Evolutionary conservation across 1,140 invertebrate genomes (phyloP), one percentile per base, ranked within the genome.

Genomic region (Drosophila nigrodunni): DNA sequence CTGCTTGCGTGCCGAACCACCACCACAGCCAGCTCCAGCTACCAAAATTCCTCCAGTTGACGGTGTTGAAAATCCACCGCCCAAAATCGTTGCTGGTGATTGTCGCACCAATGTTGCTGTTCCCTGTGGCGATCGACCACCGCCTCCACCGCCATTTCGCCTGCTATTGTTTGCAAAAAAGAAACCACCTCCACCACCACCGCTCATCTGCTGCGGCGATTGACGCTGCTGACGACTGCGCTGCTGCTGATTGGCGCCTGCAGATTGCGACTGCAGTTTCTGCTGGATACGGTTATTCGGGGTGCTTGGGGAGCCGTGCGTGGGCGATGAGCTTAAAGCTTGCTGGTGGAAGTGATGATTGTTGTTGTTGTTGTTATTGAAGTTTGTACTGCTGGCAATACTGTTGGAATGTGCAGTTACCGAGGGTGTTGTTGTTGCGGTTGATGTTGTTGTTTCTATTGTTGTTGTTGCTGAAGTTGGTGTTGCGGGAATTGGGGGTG

Each of bases 381-480:
- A 64, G 85, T 92, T 92, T 90, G 91, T 92, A 92, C 91, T 92
- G 91, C 91, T 92, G 86, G 91, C 91, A 92, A 92, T 92, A 92
- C 91, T 92, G 91, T 92, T 92, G 91, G 91, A 92, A 92, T 92
- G 91, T 92, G 88, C 82, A 91, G 74, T 92, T 90, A 82, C 81
- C 82, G 79, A 68, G 60, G 87, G 59, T 70, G 77, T 72, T 77
- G 74, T 50, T 75, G 80, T 74, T 78, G 80, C 44, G 70, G 74
- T 62, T 41, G 15, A 15, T 15, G 68, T 62, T 41, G 68, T 62
- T 41, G 68, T 71, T 68, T 68, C 46, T 76, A 77, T 69, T 90
- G 77, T 52, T 65, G 89, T 68, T 41, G 69, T 15, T 66, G 74
- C 13, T 41, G 54, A 67, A 62, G 74, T 68, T 46, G 77, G 35